Evolutionary conservation across 2,888 invertebrate species (phyloP).

Genomic region (Lepidonotus clava): DNA sequence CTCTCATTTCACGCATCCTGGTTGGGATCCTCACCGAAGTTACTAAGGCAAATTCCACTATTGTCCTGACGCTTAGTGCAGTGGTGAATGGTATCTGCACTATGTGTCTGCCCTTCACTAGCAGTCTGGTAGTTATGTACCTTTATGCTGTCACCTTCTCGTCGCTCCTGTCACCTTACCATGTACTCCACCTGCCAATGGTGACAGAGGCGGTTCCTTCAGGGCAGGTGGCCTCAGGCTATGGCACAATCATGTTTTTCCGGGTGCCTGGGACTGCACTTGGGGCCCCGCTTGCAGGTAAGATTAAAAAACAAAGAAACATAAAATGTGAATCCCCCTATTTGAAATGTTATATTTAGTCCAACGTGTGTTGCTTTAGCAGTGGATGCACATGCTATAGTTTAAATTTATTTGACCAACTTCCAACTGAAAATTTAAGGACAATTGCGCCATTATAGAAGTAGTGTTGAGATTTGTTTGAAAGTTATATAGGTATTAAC

Average conservation of each 20-base stretch:
- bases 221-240: neutral
- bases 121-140: neutral
- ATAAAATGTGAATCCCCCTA: no score
- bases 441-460: no score
- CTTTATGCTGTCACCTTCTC: neutral
- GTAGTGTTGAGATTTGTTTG: no score
- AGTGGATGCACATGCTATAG: no score
- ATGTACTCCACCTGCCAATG: neutral
- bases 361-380: no score
- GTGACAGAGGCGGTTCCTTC: neutral
- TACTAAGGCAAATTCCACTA: neutral
- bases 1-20: neutral
- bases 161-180: neutral
- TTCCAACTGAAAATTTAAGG: no score
- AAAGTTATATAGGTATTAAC: no score
- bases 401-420: no score
- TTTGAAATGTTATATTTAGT: no score
- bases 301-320: no score
- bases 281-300: constrained; percentile 21
- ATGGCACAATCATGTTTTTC: neutral
- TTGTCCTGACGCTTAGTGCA: neutral
- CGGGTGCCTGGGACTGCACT: neutral
- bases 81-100: neutral
- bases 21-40: neutral
- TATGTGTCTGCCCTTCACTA: neutral